Percentiles rank a stretch among this genome's conserved stretches.
Conservation (phyloP, 1,140 invertebrate species). For the Heliconius hermathena region DNA sequence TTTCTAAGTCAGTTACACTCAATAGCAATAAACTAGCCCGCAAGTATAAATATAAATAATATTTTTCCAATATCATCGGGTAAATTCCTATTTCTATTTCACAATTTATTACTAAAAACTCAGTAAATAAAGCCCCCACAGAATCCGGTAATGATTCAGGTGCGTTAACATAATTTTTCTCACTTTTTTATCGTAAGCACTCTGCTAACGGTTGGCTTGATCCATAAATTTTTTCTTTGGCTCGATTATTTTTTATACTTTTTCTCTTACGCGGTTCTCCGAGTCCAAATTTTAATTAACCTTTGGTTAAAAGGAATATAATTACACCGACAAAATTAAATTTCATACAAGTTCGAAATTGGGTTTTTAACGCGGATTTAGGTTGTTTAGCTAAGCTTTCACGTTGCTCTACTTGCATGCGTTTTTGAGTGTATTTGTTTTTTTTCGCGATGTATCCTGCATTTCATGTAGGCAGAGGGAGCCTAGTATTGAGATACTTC, state of each 20-base stretch:
- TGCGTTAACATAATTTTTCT: conserved; percentile 60
- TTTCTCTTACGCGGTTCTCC: conserved; percentile 39
- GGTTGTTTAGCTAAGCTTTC: background rate
- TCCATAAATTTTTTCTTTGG: conserved; percentile 63
- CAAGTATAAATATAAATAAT: background rate
- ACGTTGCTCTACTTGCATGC: background rate
- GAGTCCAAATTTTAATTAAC: conserved; percentile 35
- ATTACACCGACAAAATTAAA: conserved; percentile 23
- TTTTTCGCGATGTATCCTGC: background rate
- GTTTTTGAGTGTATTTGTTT: background rate
- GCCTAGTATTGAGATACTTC: no score
- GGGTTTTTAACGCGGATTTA: conserved; percentile 4
- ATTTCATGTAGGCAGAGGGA: no score
- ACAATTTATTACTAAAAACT: conserved; percentile 24
- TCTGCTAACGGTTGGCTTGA: conserved; percentile 65
- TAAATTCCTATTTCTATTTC: background rate
- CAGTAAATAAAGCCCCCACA: conserved; percentile 49
- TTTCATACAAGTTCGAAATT: conserved; percentile 15
- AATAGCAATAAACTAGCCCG: background rate
- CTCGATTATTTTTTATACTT: conserved; percentile 59
- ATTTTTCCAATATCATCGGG: background rate
- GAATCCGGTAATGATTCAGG: conserved; percentile 59
- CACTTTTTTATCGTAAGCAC: conserved; percentile 57
- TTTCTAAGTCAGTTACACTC: conserved; percentile 7
- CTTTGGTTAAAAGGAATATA: conserved; percentile 26